Conservation (phyloP, 2,888 invertebrate species). For the Stomorhina lunata region DNA sequence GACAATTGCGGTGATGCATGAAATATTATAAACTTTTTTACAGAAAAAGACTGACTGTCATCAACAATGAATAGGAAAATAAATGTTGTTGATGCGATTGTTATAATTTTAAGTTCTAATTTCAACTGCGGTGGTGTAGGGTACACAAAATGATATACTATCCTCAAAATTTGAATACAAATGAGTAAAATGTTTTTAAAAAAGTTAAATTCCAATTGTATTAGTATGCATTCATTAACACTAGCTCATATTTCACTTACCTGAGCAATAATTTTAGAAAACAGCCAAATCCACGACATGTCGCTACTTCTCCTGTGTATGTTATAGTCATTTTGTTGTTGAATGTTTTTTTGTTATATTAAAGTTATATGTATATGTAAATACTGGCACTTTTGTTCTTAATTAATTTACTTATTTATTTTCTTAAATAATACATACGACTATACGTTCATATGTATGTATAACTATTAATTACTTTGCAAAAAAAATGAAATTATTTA, state of each 20-base stretch:
- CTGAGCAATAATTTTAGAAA: conserved; percentile 91
- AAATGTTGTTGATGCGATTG: too few species aligned
- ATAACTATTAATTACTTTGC: neutral
- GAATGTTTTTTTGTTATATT: neutral
- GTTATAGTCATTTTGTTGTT: conserved; percentile 87
- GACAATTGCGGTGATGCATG: too few species aligned
- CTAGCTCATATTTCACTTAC: conserved; percentile 80
- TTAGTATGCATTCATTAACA: neutral
- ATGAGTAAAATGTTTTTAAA: too few species aligned
- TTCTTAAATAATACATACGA: conserved; percentile 26
- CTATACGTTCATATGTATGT: conserved; percentile 12
- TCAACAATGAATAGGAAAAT: too few species aligned
- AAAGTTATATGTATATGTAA: neutral
- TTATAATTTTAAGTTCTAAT: too few species aligned
- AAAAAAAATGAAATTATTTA: neutral
- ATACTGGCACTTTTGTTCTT: conserved; percentile 50
- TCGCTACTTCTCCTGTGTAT: conserved; percentile 92
- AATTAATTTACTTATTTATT: conserved; percentile 18
- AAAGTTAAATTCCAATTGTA: too few species aligned
- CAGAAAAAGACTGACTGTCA: too few species aligned
- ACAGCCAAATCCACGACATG: conserved; percentile 91
- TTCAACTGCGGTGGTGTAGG: too few species aligned
- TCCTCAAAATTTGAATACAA: too few species aligned
- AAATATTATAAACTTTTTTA: too few species aligned
- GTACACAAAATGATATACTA: too few species aligned